phyloP scores from a whole-genome alignment of 2,113 vertebrate species.

The Zosterops lateralis region DNA sequence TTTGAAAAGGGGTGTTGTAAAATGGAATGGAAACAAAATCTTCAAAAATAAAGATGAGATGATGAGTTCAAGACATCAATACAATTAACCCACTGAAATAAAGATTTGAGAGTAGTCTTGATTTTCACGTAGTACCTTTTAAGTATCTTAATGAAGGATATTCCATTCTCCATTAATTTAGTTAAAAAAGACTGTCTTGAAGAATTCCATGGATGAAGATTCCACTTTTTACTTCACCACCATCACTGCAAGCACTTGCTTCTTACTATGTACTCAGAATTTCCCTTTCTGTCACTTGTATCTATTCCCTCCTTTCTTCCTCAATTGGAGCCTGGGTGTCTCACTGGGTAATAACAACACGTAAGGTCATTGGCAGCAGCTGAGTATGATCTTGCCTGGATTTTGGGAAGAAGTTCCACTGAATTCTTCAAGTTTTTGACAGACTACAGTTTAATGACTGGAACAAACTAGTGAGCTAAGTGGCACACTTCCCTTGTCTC shows the following conservation, averaged over 20 bases:
- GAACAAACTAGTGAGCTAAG: neutral
- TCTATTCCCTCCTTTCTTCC: neutral
- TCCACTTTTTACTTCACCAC: neutral
- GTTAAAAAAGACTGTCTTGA: neutral
- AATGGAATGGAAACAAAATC: neutral
- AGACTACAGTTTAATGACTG: neutral
- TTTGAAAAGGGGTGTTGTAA: neutral
- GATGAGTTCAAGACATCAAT: neutral
- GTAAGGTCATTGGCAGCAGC: neutral
- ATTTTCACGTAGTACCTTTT: neutral
- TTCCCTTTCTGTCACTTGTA: neutral
- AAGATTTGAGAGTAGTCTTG: neutral
- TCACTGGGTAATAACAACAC: neutral
- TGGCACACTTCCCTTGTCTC: neutral
- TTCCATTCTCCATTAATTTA: neutral
- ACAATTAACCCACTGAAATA: neutral
- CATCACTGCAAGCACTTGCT: neutral
- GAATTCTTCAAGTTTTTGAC: neutral
- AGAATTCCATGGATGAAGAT: neutral
- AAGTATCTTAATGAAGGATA: neutral
- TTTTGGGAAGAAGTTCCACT: neutral
- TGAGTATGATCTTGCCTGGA: neutral
- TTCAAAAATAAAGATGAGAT: neutral
- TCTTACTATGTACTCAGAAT: neutral
- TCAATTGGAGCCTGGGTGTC: neutral